Evolutionary conservation across 2,888 invertebrate species (phyloP).

Genomic region (Galerucella calmariensis): DNA sequence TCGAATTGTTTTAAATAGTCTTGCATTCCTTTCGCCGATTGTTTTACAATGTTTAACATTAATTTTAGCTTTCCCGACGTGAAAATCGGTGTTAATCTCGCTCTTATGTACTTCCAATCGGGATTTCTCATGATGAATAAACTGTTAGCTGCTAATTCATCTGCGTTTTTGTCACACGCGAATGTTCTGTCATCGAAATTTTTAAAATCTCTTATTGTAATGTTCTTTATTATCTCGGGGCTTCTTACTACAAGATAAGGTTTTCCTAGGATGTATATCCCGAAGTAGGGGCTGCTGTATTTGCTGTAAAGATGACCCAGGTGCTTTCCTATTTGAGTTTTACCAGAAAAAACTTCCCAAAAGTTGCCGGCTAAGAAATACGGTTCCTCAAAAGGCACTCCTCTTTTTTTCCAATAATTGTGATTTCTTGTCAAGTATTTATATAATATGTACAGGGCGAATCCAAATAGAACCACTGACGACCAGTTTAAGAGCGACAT

Average conservation of each 20-base stretch:
- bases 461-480: slow-evolving; percentile 40
- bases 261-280: slow-evolving; percentile 66
- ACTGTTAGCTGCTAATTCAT: slow-evolving; percentile 64
- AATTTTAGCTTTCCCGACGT: slow-evolving; percentile 68
- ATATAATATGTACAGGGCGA: slow-evolving; percentile 43
- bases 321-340: slow-evolving; percentile 59
- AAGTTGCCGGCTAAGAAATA: slow-evolving; percentile 52
- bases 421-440: slow-evolving; percentile 49
- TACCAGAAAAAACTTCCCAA: slow-evolving; percentile 54
- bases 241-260: slow-evolving; percentile 65
- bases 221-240: slow-evolving; percentile 64
- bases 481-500: slow-evolving; percentile 27
- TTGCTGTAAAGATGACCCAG: slow-evolving; percentile 59
- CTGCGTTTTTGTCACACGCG: slow-evolving; percentile 63
- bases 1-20: slow-evolving; percentile 52
- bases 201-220: slow-evolving; percentile 65
- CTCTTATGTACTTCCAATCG: slow-evolving; percentile 67
- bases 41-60: slow-evolving; percentile 66
- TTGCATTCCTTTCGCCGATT: slow-evolving; percentile 59
- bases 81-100: slow-evolving; percentile 68
- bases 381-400: slow-evolving; percentile 52
- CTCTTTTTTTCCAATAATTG: slow-evolving; percentile 52
- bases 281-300: slow-evolving; percentile 60
- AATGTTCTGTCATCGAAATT: slow-evolving; percentile 66
- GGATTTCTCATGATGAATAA: slow-evolving; percentile 65